Base-by-base conservation (phyloP, 2,113 vertebrate species). In the Lonchura striata region DNA sequence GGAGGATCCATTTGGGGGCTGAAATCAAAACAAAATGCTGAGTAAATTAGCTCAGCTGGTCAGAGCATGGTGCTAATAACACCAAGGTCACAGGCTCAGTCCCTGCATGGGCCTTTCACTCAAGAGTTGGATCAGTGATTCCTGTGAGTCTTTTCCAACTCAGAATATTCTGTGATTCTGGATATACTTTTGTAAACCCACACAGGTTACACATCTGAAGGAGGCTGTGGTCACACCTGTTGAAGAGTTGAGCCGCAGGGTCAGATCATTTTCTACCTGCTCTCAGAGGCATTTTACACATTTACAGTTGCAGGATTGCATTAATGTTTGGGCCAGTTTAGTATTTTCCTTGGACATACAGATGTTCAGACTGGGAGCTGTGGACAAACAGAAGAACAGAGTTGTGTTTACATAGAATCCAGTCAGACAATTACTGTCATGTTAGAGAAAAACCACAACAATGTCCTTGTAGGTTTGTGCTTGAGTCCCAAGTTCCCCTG, bases 101-200 rank as follows among this genome's bases (percentile, higher is more conserved):
- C 53, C 21, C 9, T 44, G 27, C 23, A 10, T 33, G 33, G 24
- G 30, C 42, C 42, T 13, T 75, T 49, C 35, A 7, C 24, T 50
- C 16, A n/a, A 2, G 39, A 61, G 47, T 0, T 61, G 27, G 12
- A 33, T 28, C 39, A 33, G 0, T 53, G 54, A 28, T 33, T 22
- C 39, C 39, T 0, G 0, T 61, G 39, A 13, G 23, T 46, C n/a
- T 8, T 22, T 46, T 46, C 64, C 39, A 46, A 4, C 64, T 61
- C 33, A 53, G 63, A 33, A 28, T 61, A 46, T 60, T 86, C 23
- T 28, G 54, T 53, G 39, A 39, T 78, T 53, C 28, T 69, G 47
- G 33, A 37, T 59, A 16, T 66, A 9, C 15, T 82, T n/a, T 4
- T 79, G 59, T 72, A 53, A 83, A 30, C 15, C 14, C 44, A 49